A percentile compares a stretch with the other conserved stretches of the same genome.
Evolutionary conservation across 1,140 invertebrate genomes (phyloP).

Genomic region (Aphis craccivora): DNA sequence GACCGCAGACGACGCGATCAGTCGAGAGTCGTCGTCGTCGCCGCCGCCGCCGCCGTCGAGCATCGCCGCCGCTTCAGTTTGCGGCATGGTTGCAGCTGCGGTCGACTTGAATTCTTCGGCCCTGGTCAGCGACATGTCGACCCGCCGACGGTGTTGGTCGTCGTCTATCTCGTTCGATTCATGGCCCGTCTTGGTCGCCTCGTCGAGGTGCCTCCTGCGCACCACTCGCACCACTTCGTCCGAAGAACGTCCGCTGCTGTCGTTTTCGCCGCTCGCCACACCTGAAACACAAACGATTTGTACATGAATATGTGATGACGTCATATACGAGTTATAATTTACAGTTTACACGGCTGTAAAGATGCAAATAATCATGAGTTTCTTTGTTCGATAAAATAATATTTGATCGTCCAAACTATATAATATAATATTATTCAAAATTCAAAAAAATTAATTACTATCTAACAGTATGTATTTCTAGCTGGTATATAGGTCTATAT

Average conservation of each 20-base stretch:
- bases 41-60: background rate
- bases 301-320: background rate
- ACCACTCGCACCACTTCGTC: background rate
- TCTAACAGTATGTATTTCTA: no score
- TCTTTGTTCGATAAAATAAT: background rate
- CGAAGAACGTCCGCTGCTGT: background rate
- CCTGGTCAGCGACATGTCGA: constrained; percentile 7
- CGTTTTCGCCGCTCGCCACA: background rate
- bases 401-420: background rate
- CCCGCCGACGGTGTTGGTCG: background rate
- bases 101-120: constrained; percentile 11
- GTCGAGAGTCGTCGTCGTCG: background rate
- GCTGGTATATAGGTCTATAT: no score
- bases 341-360: no score
- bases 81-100: background rate
- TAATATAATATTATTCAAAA: no score
- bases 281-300: constrained; percentile 23
- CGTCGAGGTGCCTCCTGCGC: constrained; percentile 31
- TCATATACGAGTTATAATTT: no score
- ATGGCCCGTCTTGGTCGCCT: background rate
- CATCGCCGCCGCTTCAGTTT: no score
- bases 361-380: background rate
- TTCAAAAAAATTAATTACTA: no score
- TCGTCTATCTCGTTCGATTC: constrained; percentile 53
- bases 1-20: background rate